Base-by-base conservation (phyloP, 2,113 vertebrate species). In the Hyla sarda region DNA sequence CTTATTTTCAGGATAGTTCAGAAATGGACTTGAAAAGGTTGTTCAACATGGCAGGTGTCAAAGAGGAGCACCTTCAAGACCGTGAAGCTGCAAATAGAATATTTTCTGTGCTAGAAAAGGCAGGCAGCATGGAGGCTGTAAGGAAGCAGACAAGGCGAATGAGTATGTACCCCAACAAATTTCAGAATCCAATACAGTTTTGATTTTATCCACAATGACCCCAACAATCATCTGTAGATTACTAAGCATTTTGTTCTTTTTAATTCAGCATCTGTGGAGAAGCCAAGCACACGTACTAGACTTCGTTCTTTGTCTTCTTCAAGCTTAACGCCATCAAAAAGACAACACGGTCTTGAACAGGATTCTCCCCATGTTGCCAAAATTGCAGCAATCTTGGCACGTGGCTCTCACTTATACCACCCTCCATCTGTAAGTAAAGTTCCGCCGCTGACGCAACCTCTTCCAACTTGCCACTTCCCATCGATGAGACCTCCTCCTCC, bases 41-140 rank as follows among this genome's bases (percentile, higher is more conserved):
- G 9, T 87, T 90, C 73, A 23, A 17, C 10, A 32, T 88, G 30
- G 89, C 80, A 32, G 89, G 87, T 47, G 71, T 88, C 74, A 88
- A 75, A 28, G 56, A 88, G 13, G 79, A 75, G 14, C 86, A 87
- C 48, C 81, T 89, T n/a, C 37, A 83, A 23, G 75, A 88, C 47
- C 81, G 37, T 34, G 75, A 73, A 19, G 85, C 62, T 3, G 83
- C 87, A 11, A 71, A 69, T 25, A 84, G 67, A 73, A 88, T 88
- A 28, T 87, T 85, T 45, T 47, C 82, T 45, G 76, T 67, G 0
- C 80, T 89, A 23, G 82, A 88, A 48, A 82, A 85, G n/a, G 65
- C 77, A 58, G 89, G 86, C 1, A 82, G 87, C 14, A 79, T 88
- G 14, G 82, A 82, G 52, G 45, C 83, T 48, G 82, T 88, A 21